Evolutionary conservation across 2,113 vertebrate species (phyloP), one percentile per base, ranked within the genome.

Genomic region (Mastomys coucha): DNA sequence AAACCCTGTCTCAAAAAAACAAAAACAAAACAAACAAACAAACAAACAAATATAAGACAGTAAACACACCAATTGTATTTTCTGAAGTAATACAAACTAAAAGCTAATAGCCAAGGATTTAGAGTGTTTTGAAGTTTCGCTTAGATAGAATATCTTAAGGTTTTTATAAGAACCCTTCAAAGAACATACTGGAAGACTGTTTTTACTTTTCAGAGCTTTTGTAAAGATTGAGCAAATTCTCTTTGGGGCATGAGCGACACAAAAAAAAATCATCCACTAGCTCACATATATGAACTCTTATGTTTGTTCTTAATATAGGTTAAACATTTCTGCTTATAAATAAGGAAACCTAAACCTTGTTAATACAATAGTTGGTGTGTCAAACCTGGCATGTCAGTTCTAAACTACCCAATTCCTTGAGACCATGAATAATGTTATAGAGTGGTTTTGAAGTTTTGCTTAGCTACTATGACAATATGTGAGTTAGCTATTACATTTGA

Each of bases 391-490:
- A 94, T 28, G 70, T n/a, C 58, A 95, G 39, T 12, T 42, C 73
- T 76, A 89, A 39, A 84, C 73, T 93, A 28, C 5, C 53, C 36
- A 90, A 93, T 14, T 91, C 36, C 26, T 86, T 91, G 16, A 93
- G 39, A 88, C 19, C 20, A 63, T 36, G 26, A 49, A 75, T 11
- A 92, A 16, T 19, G 4, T 17, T 17, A 65, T 36, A 89, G 6
- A 93, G 88, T 87, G 17, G 73, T 69, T 91, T 87, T 93, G 65
- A 67, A 73, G 12, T 85, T 89, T 86, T 85, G 26, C 13, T 67
- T 45, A 53, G 26, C 31, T 70, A 22, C 9, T 26, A 69, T 93
- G 60, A 14, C 20, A 93, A 82, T 39, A n/a, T 78, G 12, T 36
- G 36, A 94, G 24, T n/a, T 90, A 31, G 26, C 17, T 70, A 70